Evolutionary conservation across 2,888 invertebrate species (phyloP), one percentile per base, ranked within the genome.

Genomic region (Diarsia brunnea): DNA sequence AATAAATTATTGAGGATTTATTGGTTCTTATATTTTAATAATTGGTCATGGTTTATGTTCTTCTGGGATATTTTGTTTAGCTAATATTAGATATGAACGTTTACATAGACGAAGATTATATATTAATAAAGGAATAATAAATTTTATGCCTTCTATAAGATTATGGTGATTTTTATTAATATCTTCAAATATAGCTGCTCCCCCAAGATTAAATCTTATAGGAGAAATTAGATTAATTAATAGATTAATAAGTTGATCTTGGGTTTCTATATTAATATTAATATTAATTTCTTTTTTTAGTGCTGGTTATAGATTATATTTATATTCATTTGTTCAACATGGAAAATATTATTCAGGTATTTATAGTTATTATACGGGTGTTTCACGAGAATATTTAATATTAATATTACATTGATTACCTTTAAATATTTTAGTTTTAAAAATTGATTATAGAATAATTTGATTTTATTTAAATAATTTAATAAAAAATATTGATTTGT

Each of bases 401-500:
- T 95, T 97, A 94, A 89, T 97, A 87, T 94, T 97, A 90, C 97
- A 97, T 97, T 97, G 97, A 93, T 90, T 97, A 83, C 97, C 97
- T 88, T 97, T 97, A 95, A 97, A 97, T 97, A 91, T 97, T 88
- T 91, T 97, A 92, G 92, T 97, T 95, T 93, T 97, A 91, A 97
- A 96, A 86, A 92, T 97, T 89, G 97, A 97, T 91, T 93, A 93
- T 89, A 91, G 94, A 91, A 90, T 95, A 91, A 93, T 97, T 92
- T 97, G 95, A 91, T 93, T 97, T 93, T 95, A 95, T 93, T 97
- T 97, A 97, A 97, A 96, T 97, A 97, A 97, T 97, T 97, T 97
- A 97, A 95, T 66, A 85, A 97, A n/a, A 97, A 97, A 97, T 97
- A 94, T 97, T 97, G 97, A 97, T 97, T 97, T 97, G 97, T 97